Conservation (phyloP, 2,888 invertebrate species). For the Malachius bipustulatus region DNA sequence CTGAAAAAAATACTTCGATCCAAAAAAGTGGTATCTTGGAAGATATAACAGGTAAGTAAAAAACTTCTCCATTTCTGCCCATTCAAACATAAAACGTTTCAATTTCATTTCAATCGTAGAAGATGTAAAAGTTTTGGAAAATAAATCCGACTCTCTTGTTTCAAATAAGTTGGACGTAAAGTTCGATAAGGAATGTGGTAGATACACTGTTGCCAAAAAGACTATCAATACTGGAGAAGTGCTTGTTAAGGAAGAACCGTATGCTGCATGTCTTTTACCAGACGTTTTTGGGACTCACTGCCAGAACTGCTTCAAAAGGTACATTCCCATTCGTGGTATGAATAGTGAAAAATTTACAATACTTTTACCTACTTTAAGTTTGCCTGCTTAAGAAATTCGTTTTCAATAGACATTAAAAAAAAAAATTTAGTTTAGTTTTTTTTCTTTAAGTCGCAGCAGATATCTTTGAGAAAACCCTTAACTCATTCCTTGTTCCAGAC, state of each 20-base stretch:
- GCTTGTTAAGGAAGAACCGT: slow-evolving; percentile 58
- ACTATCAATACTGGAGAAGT: slow-evolving; percentile 57
- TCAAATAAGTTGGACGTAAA: too few species aligned
- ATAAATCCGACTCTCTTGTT: too few species aligned
- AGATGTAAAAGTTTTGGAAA: too few species aligned
- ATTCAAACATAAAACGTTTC: too few species aligned
- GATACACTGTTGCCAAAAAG: slow-evolving; percentile 54
- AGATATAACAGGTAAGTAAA: too few species aligned
- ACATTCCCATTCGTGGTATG: slow-evolving; percentile 8
- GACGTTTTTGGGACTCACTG: slow-evolving; percentile 69
- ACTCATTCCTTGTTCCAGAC: slow-evolving; percentile 37
- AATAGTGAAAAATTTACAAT: neutral
- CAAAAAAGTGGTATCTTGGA: too few species aligned
- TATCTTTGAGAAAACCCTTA: too few species aligned
- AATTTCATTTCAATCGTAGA: neutral
- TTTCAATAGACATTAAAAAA: too few species aligned
- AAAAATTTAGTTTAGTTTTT: too few species aligned
- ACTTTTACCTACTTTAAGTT: neutral
- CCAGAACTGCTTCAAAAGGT: slow-evolving; percentile 69
- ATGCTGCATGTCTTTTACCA: slow-evolving; percentile 59
- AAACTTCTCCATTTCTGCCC: too few species aligned
- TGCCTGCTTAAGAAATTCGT: neutral
- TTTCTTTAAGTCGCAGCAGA: neutral
- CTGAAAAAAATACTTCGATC: slow-evolving; percentile 12
- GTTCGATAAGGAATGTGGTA: slow-evolving; percentile 52